Conservation (phyloP, 2,797 vertebrate genomes). For the Pagetopsis macropterus region DNA sequence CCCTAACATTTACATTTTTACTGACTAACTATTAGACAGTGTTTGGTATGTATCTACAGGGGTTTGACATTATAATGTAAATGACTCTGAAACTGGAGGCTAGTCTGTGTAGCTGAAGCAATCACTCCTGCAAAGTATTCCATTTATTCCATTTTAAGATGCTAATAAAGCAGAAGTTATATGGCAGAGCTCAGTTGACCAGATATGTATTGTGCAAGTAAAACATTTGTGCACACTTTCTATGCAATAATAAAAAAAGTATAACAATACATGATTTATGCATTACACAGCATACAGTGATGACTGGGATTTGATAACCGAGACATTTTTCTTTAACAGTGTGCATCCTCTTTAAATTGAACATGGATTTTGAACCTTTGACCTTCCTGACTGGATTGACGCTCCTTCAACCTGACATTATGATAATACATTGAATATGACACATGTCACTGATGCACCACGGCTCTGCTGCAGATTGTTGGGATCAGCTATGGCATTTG, state of each 20-base stretch:
- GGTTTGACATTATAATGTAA: neutral
- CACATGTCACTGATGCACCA: conserved; percentile 67
- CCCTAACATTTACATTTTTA: neutral
- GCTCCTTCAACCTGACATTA: conserved; percentile 61
- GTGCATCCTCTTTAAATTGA: conserved; percentile 9
- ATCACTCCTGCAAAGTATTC: neutral
- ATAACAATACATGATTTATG: no score
- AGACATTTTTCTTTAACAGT: neutral
- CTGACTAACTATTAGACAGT: neutral
- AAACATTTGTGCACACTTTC: neutral
- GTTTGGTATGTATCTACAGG: neutral
- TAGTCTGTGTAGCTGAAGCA: neutral
- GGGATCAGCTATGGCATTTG: conserved; percentile 62
- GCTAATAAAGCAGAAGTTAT: neutral
- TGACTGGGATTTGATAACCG: no score
- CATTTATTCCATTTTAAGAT: neutral
- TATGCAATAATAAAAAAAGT: no score
- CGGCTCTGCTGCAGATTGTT: conserved; percentile 42
- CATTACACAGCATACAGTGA: no score
- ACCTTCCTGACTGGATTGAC: conserved; percentile 55
- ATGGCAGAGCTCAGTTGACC: neutral
- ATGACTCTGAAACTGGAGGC: neutral
- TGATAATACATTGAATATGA: conserved; percentile 67
- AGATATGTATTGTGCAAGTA: neutral
- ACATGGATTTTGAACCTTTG: conserved; percentile 43